Conservation (phyloP, 2,797 vertebrate genomes). For the Rhinophrynus dorsalis region DNA sequence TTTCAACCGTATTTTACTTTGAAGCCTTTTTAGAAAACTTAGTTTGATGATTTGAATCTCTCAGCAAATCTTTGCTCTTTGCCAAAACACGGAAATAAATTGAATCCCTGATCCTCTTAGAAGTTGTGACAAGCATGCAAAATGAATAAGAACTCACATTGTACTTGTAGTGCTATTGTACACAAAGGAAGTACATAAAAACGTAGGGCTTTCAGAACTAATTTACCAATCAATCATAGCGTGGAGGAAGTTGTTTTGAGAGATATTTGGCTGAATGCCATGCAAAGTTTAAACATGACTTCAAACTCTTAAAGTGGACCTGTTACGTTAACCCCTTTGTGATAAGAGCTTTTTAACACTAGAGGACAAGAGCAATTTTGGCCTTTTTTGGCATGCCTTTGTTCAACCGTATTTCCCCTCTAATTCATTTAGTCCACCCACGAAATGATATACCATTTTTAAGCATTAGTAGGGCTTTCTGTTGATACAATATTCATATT, state of each 20-base stretch:
- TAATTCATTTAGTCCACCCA: too few relatives aligned
- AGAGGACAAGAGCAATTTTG: too few relatives aligned
- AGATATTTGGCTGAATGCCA: constrained; percentile 16
- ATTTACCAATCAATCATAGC: constrained; percentile 32
- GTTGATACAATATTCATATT: too few relatives aligned
- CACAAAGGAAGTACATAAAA: constrained; percentile 38
- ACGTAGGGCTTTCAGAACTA: constrained; percentile 31
- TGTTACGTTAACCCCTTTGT: too few relatives aligned
- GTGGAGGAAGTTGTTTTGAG: constrained; percentile 35
- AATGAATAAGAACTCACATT: constrained; percentile 43
- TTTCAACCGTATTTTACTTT: too few relatives aligned
- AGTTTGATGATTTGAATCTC: not conserved
- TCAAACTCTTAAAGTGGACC: too few relatives aligned
- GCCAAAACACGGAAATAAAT: constrained; percentile 23
- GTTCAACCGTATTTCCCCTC: too few relatives aligned
- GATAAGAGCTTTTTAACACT: too few relatives aligned
- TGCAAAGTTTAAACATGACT: constrained; percentile 30
- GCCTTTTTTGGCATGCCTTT: too few relatives aligned
- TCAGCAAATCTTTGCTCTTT: constrained; percentile 12
- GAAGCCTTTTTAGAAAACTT: too few relatives aligned
- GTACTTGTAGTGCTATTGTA: constrained; percentile 44
- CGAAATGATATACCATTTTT: too few relatives aligned
- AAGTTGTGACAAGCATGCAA: constrained; percentile 40
- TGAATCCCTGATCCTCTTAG: constrained; percentile 22
- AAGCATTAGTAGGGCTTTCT: too few relatives aligned